Evolutionary conservation across 2,113 vertebrate species (phyloP), one percentile per base, ranked within the genome.

Genomic region (Crotalus tigris): DNA sequence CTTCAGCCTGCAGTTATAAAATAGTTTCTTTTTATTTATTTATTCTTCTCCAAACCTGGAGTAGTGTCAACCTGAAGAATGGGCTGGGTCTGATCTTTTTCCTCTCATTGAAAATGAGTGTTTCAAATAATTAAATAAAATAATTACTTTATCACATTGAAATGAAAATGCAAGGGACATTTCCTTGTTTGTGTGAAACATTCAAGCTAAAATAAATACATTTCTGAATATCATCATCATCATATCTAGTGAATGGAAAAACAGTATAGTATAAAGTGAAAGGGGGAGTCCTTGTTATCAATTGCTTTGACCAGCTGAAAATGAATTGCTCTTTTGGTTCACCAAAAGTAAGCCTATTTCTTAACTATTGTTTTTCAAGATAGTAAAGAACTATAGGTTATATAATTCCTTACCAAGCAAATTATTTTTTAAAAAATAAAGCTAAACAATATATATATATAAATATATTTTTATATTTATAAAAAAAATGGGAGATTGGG

Each of bases 11-110:
- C 91, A n/a, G 5, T 9, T 46, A 88, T 81, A 44, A 95, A 96
- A 96, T 93, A n/a, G 94, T 49, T 69, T 89, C 33, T 17, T 19
- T 54, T n/a, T 39, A 39, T 57, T 57, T 44, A 21, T 23, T 69
- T 17, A 53, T 29, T 90, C 15, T 55, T 44, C 88, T 93, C 89
- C 96, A 96, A 97, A 96, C 93, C 88, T 93, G 93, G 90, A 96
- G 89, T 96, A 96, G 91, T 95, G 92, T 94, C 95, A 95, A 95
- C 92, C 94, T 98, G 97, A 96, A 97, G 97, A 94, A 98, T 98
- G 98, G 98, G 98, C 98, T 98, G 98, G 98, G 97, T 98, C 98
- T 98, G 98, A 96, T 98, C 98, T 97, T 98, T 98, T 98, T 98
- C 98, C 98, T 97, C 98, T 98, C 98, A 93, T 96, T 96, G 96